These are phyloP conservation scores for Dysidea cf. avara DNA, from an alignment of 37 sponge, comb jelly and placozoan species.

Conservation along the genomic window DNA sequence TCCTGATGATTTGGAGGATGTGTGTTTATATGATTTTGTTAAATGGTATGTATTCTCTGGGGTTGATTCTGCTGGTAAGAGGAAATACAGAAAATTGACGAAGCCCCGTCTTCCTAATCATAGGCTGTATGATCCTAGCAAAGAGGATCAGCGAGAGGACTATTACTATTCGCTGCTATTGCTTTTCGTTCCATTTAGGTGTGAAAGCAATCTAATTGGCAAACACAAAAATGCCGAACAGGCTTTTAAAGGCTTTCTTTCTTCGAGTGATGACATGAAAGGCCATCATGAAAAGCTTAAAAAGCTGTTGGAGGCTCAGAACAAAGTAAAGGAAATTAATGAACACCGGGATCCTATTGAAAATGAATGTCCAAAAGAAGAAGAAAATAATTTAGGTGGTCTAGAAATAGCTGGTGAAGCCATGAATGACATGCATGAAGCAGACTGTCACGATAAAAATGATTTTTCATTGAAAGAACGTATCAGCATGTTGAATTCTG, in stretches of 20 bases:
- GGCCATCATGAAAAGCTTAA: conserved; percentile 1
- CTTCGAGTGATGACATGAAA: too few relatives aligned
- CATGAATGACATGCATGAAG: conserved; percentile 21
- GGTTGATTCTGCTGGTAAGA: neutral
- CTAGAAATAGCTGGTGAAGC: conserved; percentile 12
- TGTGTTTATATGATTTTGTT: conserved; percentile 37
- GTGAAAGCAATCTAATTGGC: conserved; percentile 6
- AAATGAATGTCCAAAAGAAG: neutral
- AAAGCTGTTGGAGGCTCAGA: neutral
- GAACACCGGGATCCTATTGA: neutral
- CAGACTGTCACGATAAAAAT: neutral
- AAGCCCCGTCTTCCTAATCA: conserved; percentile 25
- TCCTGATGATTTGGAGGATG: conserved; percentile 45
- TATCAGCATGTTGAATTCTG: conserved; percentile 12
- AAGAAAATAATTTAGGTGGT: neutral
- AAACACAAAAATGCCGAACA: conserved; percentile 24
- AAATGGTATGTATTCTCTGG: neutral
- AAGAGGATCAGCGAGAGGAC: conserved; percentile 34
- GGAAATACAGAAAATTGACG: conserved; percentile 8
- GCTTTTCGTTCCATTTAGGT: conserved; percentile 35
- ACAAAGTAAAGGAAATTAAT: conserved; percentile 3
- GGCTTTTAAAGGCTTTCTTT: conserved; percentile 13
- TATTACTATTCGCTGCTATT: conserved; percentile 45
- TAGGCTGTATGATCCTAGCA: conserved; percentile 30
- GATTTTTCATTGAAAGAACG: neutral